phyloP scores from a whole-genome alignment of 2,113 vertebrate genomes.

The Silurus meridionalis region DNA sequence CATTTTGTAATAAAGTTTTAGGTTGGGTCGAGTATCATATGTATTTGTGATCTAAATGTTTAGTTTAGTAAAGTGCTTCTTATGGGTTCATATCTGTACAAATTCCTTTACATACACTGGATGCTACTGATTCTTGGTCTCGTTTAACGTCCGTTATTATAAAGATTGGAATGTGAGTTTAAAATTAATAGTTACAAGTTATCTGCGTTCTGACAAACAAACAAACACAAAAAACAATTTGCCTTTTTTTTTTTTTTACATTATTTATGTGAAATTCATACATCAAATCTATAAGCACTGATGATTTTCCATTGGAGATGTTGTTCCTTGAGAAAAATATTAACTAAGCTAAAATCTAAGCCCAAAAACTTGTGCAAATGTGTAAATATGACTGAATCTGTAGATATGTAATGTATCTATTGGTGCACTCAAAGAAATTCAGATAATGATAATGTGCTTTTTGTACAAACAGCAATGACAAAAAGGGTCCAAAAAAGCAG shows the following conservation, averaged over 20 bases:
- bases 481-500: background rate
- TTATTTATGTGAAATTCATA: background rate
- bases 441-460: background rate
- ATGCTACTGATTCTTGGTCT: background rate
- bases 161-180: background rate
- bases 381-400: background rate
- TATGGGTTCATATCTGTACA: background rate
- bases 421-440: background rate
- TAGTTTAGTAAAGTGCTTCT: background rate
- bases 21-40: background rate
- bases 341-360: background rate
- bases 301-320: background rate
- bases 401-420: background rate
- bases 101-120: background rate
- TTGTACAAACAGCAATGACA: background rate
- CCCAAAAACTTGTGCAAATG: background rate
- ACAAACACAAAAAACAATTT: too few species aligned
- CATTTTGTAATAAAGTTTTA: background rate
- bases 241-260: background rate
- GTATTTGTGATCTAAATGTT: background rate
- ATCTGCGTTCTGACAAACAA: background rate
- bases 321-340: background rate
- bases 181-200: background rate
- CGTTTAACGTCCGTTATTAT: background rate
- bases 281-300: background rate